phyloP scores from a whole-genome alignment of 2,113 vertebrate species.

The Dissostichus mawsoni region DNA sequence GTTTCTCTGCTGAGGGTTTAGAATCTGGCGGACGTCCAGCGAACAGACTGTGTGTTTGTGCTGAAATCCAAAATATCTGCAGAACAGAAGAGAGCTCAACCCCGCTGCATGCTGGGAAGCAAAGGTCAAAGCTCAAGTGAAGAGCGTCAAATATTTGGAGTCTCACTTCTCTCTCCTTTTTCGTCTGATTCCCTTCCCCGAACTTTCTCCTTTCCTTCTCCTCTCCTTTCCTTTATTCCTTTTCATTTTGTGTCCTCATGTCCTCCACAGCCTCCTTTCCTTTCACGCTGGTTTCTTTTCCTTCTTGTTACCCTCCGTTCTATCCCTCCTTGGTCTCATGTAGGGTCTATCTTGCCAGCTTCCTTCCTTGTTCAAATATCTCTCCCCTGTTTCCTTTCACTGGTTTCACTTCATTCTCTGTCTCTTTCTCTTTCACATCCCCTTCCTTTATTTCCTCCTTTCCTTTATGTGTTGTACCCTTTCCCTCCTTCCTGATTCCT shows the following conservation, averaged over 20 bases:
- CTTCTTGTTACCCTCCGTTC: too few species aligned
- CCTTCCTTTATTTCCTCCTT: too few species aligned
- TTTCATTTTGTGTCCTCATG: too few species aligned
- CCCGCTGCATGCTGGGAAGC: not conserved
- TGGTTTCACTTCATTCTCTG: not conserved
- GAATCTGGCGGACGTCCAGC: constrained; percentile 5
- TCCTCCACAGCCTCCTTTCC: too few species aligned
- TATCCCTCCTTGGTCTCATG: too few species aligned
- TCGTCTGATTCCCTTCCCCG: too few species aligned
- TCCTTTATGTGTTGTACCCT: not conserved
- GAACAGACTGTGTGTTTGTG: not conserved
- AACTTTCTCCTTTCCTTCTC: not conserved
- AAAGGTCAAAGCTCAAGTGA: constrained; percentile 37
- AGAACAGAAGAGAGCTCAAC: constrained; percentile 10
- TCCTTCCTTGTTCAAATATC: too few species aligned
- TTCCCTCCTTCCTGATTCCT: not conserved
- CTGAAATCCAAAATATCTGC: constrained; percentile 14
- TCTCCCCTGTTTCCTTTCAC: not conserved
- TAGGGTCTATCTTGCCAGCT: too few species aligned
- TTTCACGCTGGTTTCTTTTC: too few species aligned
- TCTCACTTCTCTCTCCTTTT: not conserved
- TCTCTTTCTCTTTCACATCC: not conserved
- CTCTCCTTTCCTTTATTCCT: not conserved
- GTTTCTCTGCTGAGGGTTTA: constrained; percentile 21
- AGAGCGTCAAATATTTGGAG: not conserved